Evolutionary conservation across 1,140 invertebrate species (phyloP).

Genomic region (Hirudo medicinalis): DNA sequence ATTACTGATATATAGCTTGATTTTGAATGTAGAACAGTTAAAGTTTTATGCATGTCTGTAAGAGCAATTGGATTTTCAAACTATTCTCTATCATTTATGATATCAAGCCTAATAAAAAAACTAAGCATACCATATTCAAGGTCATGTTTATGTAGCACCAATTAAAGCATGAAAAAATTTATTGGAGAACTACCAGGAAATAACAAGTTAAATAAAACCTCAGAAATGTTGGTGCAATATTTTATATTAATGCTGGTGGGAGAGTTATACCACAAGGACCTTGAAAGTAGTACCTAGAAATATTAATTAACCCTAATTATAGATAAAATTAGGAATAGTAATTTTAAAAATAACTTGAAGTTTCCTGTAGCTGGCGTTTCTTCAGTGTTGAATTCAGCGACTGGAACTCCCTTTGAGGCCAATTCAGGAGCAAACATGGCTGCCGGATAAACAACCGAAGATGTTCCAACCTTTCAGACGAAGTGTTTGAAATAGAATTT

Average conservation of each 20-base stretch:
- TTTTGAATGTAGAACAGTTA: no score
- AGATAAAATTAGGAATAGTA: background rate
- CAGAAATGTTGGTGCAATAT: conserved; percentile 3
- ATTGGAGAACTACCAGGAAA: no score
- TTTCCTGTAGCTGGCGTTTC: conserved; percentile 54
- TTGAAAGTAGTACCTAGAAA: conserved; percentile 57
- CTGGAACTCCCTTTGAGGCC: conserved; percentile 55
- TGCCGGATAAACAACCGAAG: conserved; percentile 75
- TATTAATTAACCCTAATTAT: conserved; percentile 21
- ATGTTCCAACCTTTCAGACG: conserved; percentile 50
- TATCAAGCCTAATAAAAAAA: no score
- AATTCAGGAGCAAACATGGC: conserved; percentile 76
- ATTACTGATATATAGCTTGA: no score
- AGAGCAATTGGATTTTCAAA: no score
- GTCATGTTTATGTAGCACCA: no score
- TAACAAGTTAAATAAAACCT: no score
- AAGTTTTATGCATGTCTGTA: no score
- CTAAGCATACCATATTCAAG: no score
- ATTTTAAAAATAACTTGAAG: conserved; percentile 43
- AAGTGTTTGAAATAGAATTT: background rate
- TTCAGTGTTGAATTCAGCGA: conserved; percentile 81
- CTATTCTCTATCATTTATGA: no score
- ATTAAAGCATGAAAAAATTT: no score
- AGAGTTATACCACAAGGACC: conserved; percentile 61
- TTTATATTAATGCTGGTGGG: conserved; percentile 48